These are phyloP conservation scores for Setipinna tenuifilis DNA, from an alignment of 2,797 vertebrate species.

Conservation along the genomic window DNA sequence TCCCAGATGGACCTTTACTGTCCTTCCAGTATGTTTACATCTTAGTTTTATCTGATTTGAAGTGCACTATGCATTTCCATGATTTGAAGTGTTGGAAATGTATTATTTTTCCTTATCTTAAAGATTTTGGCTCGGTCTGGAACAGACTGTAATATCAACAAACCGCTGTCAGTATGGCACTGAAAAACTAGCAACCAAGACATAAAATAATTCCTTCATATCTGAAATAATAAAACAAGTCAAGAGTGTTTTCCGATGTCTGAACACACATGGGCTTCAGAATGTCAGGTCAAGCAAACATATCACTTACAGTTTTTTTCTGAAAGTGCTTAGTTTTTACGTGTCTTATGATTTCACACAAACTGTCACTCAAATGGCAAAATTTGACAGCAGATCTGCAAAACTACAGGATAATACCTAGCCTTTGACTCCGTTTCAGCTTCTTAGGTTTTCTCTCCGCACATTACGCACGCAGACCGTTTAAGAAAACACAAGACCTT, in stretches of 20 bases:
- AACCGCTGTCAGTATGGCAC: not conserved
- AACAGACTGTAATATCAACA: not conserved
- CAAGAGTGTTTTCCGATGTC: not conserved
- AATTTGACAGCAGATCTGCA: no score
- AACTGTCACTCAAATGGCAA: no score
- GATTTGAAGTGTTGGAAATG: not conserved
- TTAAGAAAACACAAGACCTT: no score
- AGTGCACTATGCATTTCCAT: not conserved
- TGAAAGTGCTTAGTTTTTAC: no score
- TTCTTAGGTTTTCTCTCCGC: no score
- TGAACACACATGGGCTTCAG: not conserved
- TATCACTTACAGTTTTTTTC: no score
- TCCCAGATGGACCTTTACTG: no score
- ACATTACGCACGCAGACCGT: no score
- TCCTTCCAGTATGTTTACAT: not conserved
- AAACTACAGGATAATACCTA: no score
- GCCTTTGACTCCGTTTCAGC: no score
- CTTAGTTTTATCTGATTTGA: not conserved
- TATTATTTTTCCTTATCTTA: not conserved
- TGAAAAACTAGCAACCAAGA: not conserved
- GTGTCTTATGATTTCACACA: no score
- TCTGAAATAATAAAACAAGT: not conserved
- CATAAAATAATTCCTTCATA: not conserved
- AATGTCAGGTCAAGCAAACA: conserved; percentile 16
- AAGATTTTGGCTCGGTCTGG: not conserved